These are phyloP conservation scores for Aptenodytes patagonicus DNA, from an alignment of 2,113 vertebrate species.

Conservation along the genomic window DNA sequence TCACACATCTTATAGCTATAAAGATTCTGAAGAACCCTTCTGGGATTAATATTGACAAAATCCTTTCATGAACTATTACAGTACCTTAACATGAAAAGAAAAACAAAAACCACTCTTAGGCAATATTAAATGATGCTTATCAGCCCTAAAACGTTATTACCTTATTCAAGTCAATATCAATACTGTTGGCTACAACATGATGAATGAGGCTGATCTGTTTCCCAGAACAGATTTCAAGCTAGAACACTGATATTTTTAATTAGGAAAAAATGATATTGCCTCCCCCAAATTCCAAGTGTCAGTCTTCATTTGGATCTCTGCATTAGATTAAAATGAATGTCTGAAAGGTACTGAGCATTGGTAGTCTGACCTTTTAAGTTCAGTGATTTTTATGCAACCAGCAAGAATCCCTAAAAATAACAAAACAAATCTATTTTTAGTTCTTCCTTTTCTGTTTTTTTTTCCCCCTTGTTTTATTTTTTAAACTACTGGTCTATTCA, in stretches of 20 bases:
- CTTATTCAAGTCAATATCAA: not conserved
- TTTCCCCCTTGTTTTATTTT: not conserved
- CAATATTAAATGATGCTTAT: not conserved
- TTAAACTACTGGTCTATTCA: not conserved
- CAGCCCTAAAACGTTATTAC: not conserved
- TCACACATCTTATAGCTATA: not conserved
- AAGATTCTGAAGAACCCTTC: not conserved
- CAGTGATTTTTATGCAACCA: not conserved
- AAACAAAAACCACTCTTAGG: not conserved
- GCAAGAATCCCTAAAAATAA: not conserved
- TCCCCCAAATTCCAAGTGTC: slow-evolving; percentile 18
- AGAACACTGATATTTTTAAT: not conserved
- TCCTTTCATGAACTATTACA: not conserved
- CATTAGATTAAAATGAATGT: not conserved
- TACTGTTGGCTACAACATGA: not conserved
- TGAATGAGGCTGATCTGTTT: not conserved
- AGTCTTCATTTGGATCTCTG: not conserved
- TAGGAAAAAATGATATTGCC: not conserved
- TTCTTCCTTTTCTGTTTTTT: not conserved
- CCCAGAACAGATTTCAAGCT: not conserved
- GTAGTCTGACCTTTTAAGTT: not conserved
- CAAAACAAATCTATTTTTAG: not conserved
- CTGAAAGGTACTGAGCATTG: not conserved
- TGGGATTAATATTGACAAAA: not conserved
- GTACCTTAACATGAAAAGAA: not conserved